phyloP scores from a whole-genome alignment of 1,140 invertebrate species.

The Solen grandis region DNA sequence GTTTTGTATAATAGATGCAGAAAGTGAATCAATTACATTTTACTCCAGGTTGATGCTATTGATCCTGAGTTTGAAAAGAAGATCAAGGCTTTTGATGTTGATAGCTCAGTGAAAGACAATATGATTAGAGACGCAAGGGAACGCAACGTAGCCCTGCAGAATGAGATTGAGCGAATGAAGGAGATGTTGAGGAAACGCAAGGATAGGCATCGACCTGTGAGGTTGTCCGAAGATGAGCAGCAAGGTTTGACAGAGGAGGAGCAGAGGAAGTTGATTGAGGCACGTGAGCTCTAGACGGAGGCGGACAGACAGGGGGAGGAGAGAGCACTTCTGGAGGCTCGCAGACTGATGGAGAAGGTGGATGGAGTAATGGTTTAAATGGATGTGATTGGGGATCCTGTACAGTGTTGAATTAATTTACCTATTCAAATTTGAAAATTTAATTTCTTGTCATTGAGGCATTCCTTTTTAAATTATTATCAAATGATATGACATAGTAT shows the following conservation, averaged over 20 bases:
- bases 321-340: constrained; percentile 67
- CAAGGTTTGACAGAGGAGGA: constrained; percentile 67
- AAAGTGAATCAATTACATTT: too few species aligned
- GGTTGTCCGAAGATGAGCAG: constrained; percentile 62
- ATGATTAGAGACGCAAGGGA: constrained; percentile 58
- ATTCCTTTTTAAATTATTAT: too few species aligned
- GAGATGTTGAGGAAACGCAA: constrained; percentile 64
- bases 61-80: constrained; percentile 61
- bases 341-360: constrained; percentile 71
- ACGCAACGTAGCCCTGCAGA: constrained; percentile 53
- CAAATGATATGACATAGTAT: too few species aligned
- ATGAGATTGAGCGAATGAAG: constrained; percentile 62
- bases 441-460: too few species aligned
- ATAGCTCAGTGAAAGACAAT: constrained; percentile 62
- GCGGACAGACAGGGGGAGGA: constrained; percentile 73
- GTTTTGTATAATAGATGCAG: too few species aligned
- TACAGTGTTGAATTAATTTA: too few species aligned
- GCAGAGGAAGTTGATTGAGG: constrained; percentile 57
- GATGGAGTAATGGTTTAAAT: too few species aligned
- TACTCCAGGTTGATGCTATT: constrained; percentile 4
- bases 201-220: constrained; percentile 51
- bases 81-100: constrained; percentile 59
- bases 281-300: constrained; percentile 66
- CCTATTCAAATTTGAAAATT: too few species aligned
- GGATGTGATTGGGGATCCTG: too few species aligned